phyloP scores from a whole-genome alignment of 2,113 vertebrate species.

The Casuarius casuarius region DNA sequence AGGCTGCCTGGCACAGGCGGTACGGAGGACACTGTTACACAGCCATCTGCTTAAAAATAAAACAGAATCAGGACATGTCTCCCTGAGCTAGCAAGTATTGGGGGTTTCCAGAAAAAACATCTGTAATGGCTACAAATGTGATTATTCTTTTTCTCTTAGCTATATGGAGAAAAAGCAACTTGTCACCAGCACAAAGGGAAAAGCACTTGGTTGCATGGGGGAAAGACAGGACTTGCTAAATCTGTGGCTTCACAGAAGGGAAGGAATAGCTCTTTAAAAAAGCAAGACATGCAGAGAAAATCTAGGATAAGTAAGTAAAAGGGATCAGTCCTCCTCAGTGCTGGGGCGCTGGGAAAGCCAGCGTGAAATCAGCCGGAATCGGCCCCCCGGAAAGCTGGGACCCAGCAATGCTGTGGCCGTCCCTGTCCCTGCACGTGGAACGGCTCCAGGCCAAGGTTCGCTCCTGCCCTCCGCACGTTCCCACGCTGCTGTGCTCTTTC shows the following conservation, averaged over 20 bases:
- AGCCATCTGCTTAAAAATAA: constrained; percentile 15
- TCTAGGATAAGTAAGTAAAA: constrained; percentile 9
- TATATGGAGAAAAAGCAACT: constrained; percentile 20
- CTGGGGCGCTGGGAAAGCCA: background rate
- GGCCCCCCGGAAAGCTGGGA: background rate
- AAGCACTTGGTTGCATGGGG: constrained; percentile 26
- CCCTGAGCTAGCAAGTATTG: background rate
- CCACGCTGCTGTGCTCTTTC: background rate
- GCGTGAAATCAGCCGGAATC: no score
- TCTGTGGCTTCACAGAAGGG: constrained; percentile 52
- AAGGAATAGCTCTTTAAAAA: background rate
- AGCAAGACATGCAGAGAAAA: background rate
- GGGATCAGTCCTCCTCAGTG: background rate
- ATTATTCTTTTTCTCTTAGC: constrained; percentile 46
- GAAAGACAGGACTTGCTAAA: constrained; percentile 11
- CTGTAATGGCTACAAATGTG: constrained; percentile 26
- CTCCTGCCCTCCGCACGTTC: background rate
- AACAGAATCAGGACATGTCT: background rate
- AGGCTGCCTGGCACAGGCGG: background rate
- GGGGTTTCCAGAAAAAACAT: constrained; percentile 36
- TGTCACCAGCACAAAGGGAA: constrained; percentile 39
- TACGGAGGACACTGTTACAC: background rate
- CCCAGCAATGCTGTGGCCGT: no score
- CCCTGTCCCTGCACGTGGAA: accelerated
- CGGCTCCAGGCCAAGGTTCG: background rate